phyloP scores from a whole-genome alignment of 2,888 invertebrate species.

The Drepana falcataria region DNA sequence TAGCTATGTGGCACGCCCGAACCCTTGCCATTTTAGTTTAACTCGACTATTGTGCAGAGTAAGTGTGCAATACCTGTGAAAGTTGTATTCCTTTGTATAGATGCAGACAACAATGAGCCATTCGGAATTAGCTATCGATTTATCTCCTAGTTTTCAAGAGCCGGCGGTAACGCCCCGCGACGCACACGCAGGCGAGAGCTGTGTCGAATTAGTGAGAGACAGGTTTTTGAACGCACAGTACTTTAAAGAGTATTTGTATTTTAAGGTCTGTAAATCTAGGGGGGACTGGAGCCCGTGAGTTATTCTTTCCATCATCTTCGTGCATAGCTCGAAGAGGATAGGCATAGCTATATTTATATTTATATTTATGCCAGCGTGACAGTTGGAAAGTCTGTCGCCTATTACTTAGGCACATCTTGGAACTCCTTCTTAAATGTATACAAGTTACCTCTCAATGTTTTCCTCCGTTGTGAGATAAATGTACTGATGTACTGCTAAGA shows the following conservation, averaged over 20 bases:
- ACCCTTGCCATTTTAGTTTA: conserved; percentile 29
- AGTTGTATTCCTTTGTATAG: conserved; percentile 67
- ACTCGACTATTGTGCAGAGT: conserved; percentile 46
- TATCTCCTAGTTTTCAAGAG: conserved; percentile 65
- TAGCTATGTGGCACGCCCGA: conserved; percentile 1
- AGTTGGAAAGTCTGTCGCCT: too few species aligned
- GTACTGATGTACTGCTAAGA: too few species aligned
- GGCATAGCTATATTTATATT: too few species aligned
- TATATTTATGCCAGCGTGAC: too few species aligned
- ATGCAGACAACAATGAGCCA: conserved; percentile 71
- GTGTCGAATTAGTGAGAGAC: conserved; percentile 17
- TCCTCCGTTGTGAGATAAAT: too few species aligned
- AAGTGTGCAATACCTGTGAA: conserved; percentile 52
- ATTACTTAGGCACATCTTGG: too few species aligned
- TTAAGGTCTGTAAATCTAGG: too few species aligned
- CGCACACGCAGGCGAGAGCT: conserved; percentile 24
- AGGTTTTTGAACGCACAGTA: neutral
- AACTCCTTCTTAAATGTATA: too few species aligned
- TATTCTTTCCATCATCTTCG: too few species aligned
- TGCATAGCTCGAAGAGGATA: too few species aligned
- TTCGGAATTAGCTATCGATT: conserved; percentile 74
- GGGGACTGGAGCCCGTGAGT: too few species aligned
- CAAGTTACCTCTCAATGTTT: too few species aligned
- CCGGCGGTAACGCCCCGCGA: conserved; percentile 38
- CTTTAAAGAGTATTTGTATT: neutral